Conservation (phyloP, 2,113 vertebrate genomes). For the Cnemophilus loriae region DNA sequence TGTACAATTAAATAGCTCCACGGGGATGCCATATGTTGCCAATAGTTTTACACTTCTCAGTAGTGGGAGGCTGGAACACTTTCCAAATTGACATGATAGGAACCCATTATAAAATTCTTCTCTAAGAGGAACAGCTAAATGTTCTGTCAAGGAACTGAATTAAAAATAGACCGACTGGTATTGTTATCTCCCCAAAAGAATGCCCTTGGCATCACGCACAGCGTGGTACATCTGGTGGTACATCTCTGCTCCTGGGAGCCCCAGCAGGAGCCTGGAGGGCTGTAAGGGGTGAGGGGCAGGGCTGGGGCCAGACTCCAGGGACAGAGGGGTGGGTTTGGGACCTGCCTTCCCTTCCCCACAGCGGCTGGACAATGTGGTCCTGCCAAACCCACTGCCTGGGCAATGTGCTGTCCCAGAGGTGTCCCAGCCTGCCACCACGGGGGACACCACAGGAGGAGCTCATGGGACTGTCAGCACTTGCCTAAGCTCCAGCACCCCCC, state of each 20-base stretch:
- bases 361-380: not conserved
- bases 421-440: not conserved
- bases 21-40: conserved; percentile 70
- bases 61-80: conserved; percentile 64
- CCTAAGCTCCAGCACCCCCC: not conserved
- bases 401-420: not conserved
- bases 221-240: conserved; percentile 6
- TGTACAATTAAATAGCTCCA: conserved; percentile 70
- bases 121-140: conserved; percentile 53
- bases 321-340: not conserved
- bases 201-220: not conserved
- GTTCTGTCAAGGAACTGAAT: conserved; percentile 67
- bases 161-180: conserved; percentile 67
- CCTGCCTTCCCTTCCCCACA: not conserved
- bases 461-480: not conserved
- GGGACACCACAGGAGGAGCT: not conserved
- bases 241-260: not conserved
- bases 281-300: not conserved
- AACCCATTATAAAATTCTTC: conserved; percentile 68
- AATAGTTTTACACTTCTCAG: conserved; percentile 70
- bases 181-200: conserved; percentile 65
- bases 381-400: not conserved
- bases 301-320: not conserved
- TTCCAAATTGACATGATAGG: conserved; percentile 71
- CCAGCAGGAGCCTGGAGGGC: not conserved